Conservation (phyloP, 2,113 vertebrate genomes). For the Psilopogon haemacephalus region DNA sequence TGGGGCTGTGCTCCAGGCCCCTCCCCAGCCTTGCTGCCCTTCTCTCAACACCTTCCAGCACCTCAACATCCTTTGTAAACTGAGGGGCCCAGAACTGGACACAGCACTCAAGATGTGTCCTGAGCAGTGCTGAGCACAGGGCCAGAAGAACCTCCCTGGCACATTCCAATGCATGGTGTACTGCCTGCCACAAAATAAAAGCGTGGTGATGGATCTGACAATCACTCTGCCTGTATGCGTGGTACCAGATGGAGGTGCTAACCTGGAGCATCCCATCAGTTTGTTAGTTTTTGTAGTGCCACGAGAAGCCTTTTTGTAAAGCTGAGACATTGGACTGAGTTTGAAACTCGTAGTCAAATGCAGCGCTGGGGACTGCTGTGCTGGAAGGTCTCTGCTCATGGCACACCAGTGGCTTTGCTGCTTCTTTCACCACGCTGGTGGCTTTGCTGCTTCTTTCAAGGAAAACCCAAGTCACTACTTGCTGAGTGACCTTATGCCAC, state of each 20-base stretch:
- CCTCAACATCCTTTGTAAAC: too few species aligned
- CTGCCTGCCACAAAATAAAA: neutral
- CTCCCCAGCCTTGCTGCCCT: too few species aligned
- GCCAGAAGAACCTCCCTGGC: too few species aligned
- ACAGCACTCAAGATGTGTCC: too few species aligned
- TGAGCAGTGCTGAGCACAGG: too few species aligned
- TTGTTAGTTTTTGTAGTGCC: neutral
- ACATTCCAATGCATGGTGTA: neutral
- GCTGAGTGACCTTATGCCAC: rapidly evolving
- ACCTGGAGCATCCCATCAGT: neutral
- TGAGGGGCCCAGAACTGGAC: too few species aligned
- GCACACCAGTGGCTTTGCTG: neutral
- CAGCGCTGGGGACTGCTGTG: rapidly evolving
- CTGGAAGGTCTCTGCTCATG: neutral
- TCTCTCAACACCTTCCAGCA: too few species aligned
- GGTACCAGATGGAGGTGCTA: neutral
- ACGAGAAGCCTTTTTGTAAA: neutral
- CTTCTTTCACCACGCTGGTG: neutral
- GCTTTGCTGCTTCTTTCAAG: neutral
- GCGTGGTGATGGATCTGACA: neutral
- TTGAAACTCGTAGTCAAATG: neutral
- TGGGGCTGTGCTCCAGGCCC: too few species aligned
- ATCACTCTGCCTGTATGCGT: rapidly evolving
- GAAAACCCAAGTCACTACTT: neutral
- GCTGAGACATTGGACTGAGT: neutral